Conservation (phyloP, 2,113 vertebrate species). For the Heterotilapia buettikoferi region DNA sequence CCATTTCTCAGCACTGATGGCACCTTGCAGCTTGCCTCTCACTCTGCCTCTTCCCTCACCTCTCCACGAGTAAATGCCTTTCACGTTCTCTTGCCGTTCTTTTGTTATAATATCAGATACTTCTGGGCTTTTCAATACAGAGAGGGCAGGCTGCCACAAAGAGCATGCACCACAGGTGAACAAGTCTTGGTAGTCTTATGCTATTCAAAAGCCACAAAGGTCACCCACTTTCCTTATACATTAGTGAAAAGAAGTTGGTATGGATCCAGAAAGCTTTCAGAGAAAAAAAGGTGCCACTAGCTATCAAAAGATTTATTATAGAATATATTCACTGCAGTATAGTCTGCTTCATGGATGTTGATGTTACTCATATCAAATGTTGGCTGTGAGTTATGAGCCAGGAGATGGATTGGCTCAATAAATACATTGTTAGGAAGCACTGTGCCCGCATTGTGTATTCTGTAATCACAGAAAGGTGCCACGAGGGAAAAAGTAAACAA, state of each 20-base stretch:
- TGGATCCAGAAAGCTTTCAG: conserved; percentile 45
- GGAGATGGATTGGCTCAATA: conserved; percentile 12
- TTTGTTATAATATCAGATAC: conserved; percentile 53
- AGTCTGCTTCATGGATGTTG: not conserved
- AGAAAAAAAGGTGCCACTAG: not conserved
- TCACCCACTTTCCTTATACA: conserved; percentile 11
- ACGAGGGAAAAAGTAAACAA: not conserved
- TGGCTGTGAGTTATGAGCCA: conserved; percentile 19
- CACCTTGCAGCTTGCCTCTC: conserved; percentile 64
- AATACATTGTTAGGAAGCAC: not conserved
- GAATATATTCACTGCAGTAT: not conserved
- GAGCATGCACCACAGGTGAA: conserved; percentile 38
- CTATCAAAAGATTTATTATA: conserved; percentile 24
- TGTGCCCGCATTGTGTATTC: not conserved
- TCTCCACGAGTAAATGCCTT: conserved; percentile 39
- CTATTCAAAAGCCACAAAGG: conserved; percentile 52
- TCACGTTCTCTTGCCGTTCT: conserved; percentile 38
- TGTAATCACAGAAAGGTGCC: not conserved
- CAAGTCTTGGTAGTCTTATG: conserved; percentile 2
- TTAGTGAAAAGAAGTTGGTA: conserved; percentile 27
- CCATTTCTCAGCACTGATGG: conserved; percentile 70
- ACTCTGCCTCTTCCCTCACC: conserved; percentile 44
- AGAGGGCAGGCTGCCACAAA: conserved; percentile 37
- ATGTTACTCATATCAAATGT: conserved; percentile 12
- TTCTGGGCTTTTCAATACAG: conserved; percentile 8